Evolutionary conservation across 2,797 vertebrate species (phyloP).

Genomic region (Betta splendens): DNA sequence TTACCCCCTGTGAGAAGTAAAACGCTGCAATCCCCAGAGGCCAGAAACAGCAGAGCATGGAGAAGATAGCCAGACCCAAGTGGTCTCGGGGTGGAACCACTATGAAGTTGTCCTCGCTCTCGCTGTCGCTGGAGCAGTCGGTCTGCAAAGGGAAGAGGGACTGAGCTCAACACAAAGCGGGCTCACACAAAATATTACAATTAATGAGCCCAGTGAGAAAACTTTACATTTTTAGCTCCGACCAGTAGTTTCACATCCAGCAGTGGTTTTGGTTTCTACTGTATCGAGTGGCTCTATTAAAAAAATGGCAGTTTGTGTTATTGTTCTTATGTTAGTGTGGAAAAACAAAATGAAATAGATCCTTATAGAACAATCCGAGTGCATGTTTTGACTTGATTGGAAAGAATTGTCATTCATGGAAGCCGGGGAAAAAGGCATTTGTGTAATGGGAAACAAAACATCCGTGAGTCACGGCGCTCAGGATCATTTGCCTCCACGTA

Average conservation of each 20-base stretch:
- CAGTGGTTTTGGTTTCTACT: no score
- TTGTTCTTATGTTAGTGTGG: background rate
- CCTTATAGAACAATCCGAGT: background rate
- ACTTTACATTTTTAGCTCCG: background rate
- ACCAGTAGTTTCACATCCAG: background rate
- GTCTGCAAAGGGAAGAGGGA: slow-evolving; percentile 81
- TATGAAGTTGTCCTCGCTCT: slow-evolving; percentile 94
- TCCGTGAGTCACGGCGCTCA: slow-evolving; percentile 19
- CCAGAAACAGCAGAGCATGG: slow-evolving; percentile 99
- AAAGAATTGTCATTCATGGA: slow-evolving; percentile 31
- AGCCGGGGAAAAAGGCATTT: slow-evolving; percentile 54
- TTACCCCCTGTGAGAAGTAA: slow-evolving; percentile 98
- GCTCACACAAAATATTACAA: background rate
- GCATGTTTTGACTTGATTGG: slow-evolving; percentile 32
- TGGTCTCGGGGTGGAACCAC: slow-evolving; percentile 93
- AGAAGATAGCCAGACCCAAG: slow-evolving; percentile 95
- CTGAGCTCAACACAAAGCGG: slow-evolving; percentile 4
- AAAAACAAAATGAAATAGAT: slow-evolving; percentile 9
- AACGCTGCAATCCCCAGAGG: slow-evolving; percentile 96
- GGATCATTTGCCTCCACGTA: slow-evolving; percentile 62
- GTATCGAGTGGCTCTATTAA: no score
- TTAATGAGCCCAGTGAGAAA: background rate
- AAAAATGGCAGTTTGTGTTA: background rate
- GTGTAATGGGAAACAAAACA: slow-evolving; percentile 61
- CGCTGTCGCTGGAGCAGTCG: slow-evolving; percentile 92